These are phyloP conservation scores for Passer domesticus DNA, from an alignment of 2,113 vertebrate species.

Conservation along the genomic window DNA sequence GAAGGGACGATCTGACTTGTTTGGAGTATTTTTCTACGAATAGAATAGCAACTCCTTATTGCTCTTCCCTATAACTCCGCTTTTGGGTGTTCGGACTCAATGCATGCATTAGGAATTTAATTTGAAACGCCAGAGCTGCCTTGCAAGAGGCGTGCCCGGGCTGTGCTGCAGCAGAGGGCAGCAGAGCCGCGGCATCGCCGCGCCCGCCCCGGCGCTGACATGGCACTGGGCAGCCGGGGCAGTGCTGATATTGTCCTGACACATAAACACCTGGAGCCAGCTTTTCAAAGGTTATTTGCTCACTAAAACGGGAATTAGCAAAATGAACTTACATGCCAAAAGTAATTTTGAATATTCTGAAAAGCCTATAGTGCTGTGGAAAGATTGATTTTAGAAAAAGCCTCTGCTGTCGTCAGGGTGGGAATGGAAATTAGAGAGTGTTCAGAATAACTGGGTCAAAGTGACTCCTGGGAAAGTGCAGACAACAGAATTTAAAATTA, in stretches of 20 bases:
- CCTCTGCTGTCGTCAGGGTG: neutral
- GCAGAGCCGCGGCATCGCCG: conserved; percentile 79
- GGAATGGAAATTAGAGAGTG: neutral
- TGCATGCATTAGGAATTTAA: accelerated
- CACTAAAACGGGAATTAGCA: conserved; percentile 80
- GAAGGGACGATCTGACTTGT: neutral
- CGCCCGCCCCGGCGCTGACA: neutral
- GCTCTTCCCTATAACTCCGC: accelerated
- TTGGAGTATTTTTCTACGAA: accelerated
- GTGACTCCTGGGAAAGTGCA: neutral
- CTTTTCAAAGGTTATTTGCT: conserved; percentile 75
- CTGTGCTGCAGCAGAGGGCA: conserved; percentile 77
- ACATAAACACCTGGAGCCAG: conserved; percentile 77
- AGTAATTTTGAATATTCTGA: conserved; percentile 76
- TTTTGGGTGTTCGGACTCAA: accelerated
- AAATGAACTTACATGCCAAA: conserved; percentile 74
- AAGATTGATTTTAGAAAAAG: neutral
- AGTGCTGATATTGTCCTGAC: conserved; percentile 73
- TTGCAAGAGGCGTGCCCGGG: accelerated
- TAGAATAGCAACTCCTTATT: accelerated
- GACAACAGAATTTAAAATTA: neutral
- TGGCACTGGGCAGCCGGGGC: conserved; percentile 60
- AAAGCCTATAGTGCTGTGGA: conserved; percentile 4
- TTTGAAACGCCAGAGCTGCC: accelerated
- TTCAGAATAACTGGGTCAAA: neutral